Evolutionary conservation across 1,140 invertebrate species (phyloP).

Genomic region (Habropoda laboriosa): DNA sequence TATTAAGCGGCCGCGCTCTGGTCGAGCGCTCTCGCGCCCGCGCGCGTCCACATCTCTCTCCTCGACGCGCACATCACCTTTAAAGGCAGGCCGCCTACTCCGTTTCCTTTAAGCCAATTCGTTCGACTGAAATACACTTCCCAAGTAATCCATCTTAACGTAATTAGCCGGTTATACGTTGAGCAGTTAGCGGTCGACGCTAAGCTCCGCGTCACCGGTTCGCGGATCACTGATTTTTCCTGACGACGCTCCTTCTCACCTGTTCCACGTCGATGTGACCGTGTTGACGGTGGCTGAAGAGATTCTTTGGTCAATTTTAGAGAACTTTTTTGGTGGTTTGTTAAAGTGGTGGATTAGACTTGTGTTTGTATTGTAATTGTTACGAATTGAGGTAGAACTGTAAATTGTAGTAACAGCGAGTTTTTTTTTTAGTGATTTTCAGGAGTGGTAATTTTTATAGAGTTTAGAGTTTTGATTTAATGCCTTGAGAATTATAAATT

Average conservation of each 20-base stretch:
- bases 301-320: background rate
- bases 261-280: background rate
- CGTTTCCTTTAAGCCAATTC: slow-evolving; percentile 57
- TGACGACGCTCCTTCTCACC: slow-evolving; percentile 10
- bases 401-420: too few relatives aligned
- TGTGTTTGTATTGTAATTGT: too few relatives aligned
- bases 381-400: too few relatives aligned
- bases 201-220: slow-evolving; percentile 42
- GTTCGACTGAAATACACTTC: slow-evolving; percentile 59
- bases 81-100: slow-evolving; percentile 29
- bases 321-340: background rate
- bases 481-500: too few relatives aligned
- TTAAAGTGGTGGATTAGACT: too few relatives aligned
- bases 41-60: background rate
- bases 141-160: slow-evolving; percentile 64
- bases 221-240: slow-evolving; percentile 45
- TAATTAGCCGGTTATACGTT: slow-evolving; percentile 59
- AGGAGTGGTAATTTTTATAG: too few relatives aligned
- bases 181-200: slow-evolving; percentile 42
- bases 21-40: background rate
- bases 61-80: slow-evolving; percentile 47
- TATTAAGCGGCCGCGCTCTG: slow-evolving; percentile 20
- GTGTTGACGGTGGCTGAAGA: background rate
- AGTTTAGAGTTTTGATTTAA: too few relatives aligned
- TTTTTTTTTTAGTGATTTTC: too few relatives aligned